Conservation (phyloP, 2,797 vertebrate species). For the Setipinna tenuifilis region DNA sequence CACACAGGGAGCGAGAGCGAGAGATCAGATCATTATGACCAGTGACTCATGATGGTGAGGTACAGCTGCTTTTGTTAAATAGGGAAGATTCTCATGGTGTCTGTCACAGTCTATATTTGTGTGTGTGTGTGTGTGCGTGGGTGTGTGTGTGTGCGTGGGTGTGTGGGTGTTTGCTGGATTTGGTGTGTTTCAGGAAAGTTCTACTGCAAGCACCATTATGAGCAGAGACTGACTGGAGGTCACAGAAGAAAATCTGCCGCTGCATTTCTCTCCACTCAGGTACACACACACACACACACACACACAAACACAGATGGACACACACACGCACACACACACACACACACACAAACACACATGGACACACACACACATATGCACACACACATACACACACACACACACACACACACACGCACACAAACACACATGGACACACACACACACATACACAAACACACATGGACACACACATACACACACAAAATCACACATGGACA, state of each 20-base stretch:
- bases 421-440: not conserved
- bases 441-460: slow-evolving; percentile 51
- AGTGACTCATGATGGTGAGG: not conserved
- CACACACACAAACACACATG: slow-evolving; percentile 45
- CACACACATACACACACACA: slow-evolving; percentile 10
- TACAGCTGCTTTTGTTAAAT: not conserved
- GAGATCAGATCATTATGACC: not conserved
- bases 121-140: not conserved
- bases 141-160: slow-evolving; percentile 24
- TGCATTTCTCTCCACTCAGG: slow-evolving; percentile 59
- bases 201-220: slow-evolving; percentile 89
- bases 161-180: not conserved
- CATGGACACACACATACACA: not conserved
- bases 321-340: slow-evolving; percentile 37
- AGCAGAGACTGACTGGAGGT: slow-evolving; percentile 74
- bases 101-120: not conserved
- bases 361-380: slow-evolving; percentile 50
- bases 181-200: slow-evolving; percentile 82
- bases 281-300: slow-evolving; percentile 50
- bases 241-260: slow-evolving; percentile 79
- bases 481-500: slow-evolving; percentile 50
- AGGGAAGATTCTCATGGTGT: not conserved
- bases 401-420: slow-evolving; percentile 51
- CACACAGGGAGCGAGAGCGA: not conserved
- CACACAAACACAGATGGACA: not conserved